Base-by-base conservation (phyloP, 2,888 invertebrate species). In the Drosophila incognita region DNA sequence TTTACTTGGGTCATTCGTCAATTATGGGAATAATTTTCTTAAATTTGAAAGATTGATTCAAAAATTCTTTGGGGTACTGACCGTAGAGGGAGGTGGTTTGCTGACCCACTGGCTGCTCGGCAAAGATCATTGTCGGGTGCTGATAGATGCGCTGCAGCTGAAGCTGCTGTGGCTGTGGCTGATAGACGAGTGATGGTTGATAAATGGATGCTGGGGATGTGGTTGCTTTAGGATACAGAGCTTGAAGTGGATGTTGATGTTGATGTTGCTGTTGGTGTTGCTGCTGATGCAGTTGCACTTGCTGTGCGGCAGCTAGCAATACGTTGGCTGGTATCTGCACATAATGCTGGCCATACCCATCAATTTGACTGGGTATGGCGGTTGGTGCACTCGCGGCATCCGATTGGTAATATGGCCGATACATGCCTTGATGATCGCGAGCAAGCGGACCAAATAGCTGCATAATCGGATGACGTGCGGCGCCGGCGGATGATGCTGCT, bases 361-460 rank as follows among this genome's bases (percentile, higher is more conserved):
- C 56, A n/a, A 81, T 46, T 10, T 75, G 21, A 0, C 69, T 61
- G n/a, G 76, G 80, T 21, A 63, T 49, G 0, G 67, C 49, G 5
- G 71, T 54, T 13, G 82, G 77, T 1, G 87, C 69, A 60, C 56
- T 75, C 4, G 52, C 66, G 0, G 69, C 61, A 40, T 80, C 81
- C 59, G 88, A 53, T 27, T 84, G 76, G 69, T 87, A 87, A 31
- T 69, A 87, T 3, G 91, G 89, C 5, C 84, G 68, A 67, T 90
- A 91, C 29, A 81, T 59, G 61, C 91, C 90, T 33, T 90, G 83
- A 73, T 90, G 86, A 65, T 90, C 90, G 56, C 91, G 82, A 0
- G 91, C 91, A 64, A 90, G 65, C 24, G 91, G 91, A 15, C 91
- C 90, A 0, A 88, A 51, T 1, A 90, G 56, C 40, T 87, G 87